Conservation (phyloP, 2,113 vertebrate species). For the Acanthochromis polyacanthus region DNA sequence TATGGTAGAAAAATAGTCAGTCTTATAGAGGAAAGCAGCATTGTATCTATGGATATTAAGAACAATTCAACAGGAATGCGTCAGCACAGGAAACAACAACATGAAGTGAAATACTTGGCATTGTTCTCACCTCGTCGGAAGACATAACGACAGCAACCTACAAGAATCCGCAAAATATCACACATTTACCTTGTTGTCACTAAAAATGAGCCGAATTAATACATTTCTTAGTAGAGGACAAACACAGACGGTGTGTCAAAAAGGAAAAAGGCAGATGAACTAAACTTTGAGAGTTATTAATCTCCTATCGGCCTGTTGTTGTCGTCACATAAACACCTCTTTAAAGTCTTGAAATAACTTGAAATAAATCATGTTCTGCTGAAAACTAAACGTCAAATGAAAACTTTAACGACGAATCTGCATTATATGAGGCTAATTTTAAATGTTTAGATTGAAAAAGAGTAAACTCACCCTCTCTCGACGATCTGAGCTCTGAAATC, state of each 20-base stretch:
- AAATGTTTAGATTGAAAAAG: background rate
- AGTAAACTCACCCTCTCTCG: constrained; percentile 8
- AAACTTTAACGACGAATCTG: too few relatives aligned
- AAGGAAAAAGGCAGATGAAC: background rate
- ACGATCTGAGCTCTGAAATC: background rate
- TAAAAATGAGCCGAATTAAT: fast-evolving
- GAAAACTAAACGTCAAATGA: background rate
- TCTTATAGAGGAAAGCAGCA: background rate
- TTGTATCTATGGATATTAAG: too few relatives aligned
- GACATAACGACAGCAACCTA: constrained; percentile 68
- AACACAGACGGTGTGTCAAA: background rate
- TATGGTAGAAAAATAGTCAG: background rate
- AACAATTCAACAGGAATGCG: background rate
- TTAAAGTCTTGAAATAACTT: background rate
- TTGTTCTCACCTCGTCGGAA: constrained; percentile 77
- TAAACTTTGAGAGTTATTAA: background rate
- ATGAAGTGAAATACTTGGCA: constrained; percentile 6
- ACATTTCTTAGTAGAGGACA: background rate
- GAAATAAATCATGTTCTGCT: background rate
- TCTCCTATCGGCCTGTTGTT: background rate
- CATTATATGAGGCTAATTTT: too few relatives aligned
- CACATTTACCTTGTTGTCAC: background rate
- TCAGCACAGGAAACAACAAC: background rate
- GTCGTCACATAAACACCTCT: background rate
- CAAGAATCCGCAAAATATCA: background rate